Conservation (phyloP, 2,888 invertebrate genomes). For the Malachius bipustulatus region DNA sequence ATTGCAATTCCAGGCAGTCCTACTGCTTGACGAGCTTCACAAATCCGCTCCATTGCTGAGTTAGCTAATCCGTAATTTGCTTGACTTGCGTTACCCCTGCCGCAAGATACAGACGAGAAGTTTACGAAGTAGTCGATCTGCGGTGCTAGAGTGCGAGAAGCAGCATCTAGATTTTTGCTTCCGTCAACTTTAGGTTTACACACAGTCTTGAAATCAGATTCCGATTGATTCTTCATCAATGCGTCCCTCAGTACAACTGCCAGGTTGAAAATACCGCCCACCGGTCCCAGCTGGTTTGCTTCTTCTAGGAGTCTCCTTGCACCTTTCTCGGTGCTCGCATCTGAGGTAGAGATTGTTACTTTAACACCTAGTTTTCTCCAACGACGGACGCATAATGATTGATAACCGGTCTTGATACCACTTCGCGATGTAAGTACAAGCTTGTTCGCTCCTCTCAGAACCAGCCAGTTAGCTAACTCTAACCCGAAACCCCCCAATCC, state of each 20-base stretch:
- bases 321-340: slow-evolving; percentile 49
- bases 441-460: slow-evolving; percentile 71
- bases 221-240: slow-evolving; percentile 74
- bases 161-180: slow-evolving; percentile 69
- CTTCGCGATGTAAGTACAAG: slow-evolving; percentile 81
- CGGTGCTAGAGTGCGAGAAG: slow-evolving; percentile 65
- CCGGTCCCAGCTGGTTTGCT: slow-evolving; percentile 51
- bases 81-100: slow-evolving; percentile 93
- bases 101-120: slow-evolving; percentile 94
- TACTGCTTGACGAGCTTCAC: slow-evolving; percentile 69
- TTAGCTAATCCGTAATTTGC: slow-evolving; percentile 95
- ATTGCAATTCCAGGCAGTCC: slow-evolving; percentile 82
- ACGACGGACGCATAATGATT: slow-evolving; percentile 67
- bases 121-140: slow-evolving; percentile 86
- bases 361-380: slow-evolving; percentile 51
- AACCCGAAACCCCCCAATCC: slow-evolving; percentile 96
- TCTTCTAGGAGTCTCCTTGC: slow-evolving; percentile 50
- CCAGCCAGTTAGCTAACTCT: slow-evolving; percentile 85
- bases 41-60: slow-evolving; percentile 93
- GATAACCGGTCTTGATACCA: slow-evolving; percentile 87
- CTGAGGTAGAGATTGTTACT: slow-evolving; percentile 52
- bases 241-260: slow-evolving; percentile 87
- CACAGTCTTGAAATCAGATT: slow-evolving; percentile 68
- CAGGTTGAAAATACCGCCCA: slow-evolving; percentile 88
- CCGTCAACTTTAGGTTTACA: slow-evolving; percentile 77